These are phyloP conservation scores for Calvadosia cruxmelitensis DNA, from an alignment of 30 jellyfish, hydroid and myxozoan genomes.

Conservation along the genomic window DNA sequence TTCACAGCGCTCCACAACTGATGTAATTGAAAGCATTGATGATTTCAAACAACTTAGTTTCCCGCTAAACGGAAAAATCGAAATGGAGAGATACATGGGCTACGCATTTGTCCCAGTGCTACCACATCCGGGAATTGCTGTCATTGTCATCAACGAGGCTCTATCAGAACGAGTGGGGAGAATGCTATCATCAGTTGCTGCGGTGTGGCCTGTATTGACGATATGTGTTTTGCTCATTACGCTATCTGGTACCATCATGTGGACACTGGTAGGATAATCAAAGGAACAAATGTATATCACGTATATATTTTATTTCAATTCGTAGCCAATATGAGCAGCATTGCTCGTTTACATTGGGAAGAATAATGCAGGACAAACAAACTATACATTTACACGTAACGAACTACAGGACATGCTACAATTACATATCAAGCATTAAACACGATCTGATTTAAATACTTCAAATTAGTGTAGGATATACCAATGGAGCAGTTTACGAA, in stretches of 20 bases:
- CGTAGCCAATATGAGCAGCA: background rate
- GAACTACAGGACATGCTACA: too few species aligned
- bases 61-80: conserved; percentile 27
- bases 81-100: conserved; percentile 13
- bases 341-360: too few species aligned
- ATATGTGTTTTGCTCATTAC: conserved; percentile 16
- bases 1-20: conserved; percentile 8
- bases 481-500: too few species aligned
- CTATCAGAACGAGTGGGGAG: conserved; percentile 14
- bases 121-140: conserved; percentile 54
- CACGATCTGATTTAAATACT: too few species aligned
- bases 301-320: too few species aligned
- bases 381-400: too few species aligned
- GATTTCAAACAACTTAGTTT: conserved; percentile 30
- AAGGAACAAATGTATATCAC: too few species aligned
- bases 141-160: conserved; percentile 16
- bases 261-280: conserved; percentile 16
- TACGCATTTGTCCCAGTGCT: conserved; percentile 27
- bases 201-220: conserved; percentile 40
- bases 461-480: too few species aligned
- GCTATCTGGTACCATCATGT: conserved; percentile 35
- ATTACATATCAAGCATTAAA: too few species aligned
- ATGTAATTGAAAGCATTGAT: conserved; percentile 33
- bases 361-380: too few species aligned
- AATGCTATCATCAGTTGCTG: conserved; percentile 4